Percentiles rank a stretch among this genome's conserved stretches.
Conservation (phyloP, 2,113 vertebrate species). For the Apeltes quadracus region DNA sequence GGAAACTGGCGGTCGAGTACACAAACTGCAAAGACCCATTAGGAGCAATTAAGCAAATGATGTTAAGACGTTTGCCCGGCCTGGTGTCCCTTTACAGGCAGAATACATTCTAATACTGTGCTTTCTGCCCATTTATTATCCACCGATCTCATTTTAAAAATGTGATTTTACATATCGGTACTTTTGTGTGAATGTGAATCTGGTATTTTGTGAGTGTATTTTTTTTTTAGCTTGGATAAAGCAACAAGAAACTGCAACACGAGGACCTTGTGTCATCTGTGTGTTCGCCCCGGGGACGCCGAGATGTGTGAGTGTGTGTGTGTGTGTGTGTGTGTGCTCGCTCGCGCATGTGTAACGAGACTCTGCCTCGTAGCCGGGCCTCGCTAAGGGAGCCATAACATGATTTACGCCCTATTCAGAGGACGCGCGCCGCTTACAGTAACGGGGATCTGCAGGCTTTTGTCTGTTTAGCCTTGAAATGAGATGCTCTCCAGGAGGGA, state of each 20-base stretch:
- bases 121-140: constrained; percentile 17
- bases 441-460: constrained; percentile 51
- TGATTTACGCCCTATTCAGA: constrained; percentile 63
- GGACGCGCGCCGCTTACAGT: constrained; percentile 57
- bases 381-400: constrained; percentile 58
- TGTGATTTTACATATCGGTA: no score
- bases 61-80: constrained; percentile 4
- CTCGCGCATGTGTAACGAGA: no score
- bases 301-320: constrained; percentile 49
- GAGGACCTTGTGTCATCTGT: constrained; percentile 61
- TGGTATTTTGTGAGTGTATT: constrained; percentile 1
- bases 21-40: constrained; percentile 55
- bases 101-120: constrained; percentile 12
- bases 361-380: constrained; percentile 13
- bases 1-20: constrained; percentile 47
- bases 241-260: constrained; percentile 44
- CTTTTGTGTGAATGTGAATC: no score
- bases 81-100: constrained; percentile 3
- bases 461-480: neutral
- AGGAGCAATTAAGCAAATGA: constrained; percentile 49
- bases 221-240: constrained; percentile 30
- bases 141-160: neutral
- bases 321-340: no score
- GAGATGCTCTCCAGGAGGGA: neutral
- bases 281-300: constrained; percentile 51